Conservation (phyloP, 2,888 invertebrate genomes). For the Sturmia bella region DNA sequence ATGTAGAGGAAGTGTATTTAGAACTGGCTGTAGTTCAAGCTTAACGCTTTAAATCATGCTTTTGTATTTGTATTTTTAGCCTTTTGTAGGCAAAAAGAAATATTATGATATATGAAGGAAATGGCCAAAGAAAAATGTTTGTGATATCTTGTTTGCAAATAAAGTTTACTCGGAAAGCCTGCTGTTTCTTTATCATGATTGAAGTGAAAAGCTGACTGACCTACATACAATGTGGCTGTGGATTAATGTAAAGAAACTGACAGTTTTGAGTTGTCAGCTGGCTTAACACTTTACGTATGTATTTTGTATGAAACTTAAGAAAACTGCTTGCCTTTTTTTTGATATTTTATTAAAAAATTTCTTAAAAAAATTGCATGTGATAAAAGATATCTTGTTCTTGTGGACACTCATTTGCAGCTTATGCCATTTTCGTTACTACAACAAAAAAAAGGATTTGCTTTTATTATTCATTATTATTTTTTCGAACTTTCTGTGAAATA, state of each 20-base stretch:
- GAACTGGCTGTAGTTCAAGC: conserved; percentile 48
- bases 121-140: conserved; percentile 7
- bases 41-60: conserved; percentile 60
- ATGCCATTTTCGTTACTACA: too few species aligned
- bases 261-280: neutral
- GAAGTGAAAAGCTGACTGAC: conserved; percentile 39
- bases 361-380: too few species aligned
- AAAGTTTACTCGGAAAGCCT: conserved; percentile 36
- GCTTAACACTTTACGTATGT: neutral
- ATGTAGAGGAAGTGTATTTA: conserved; percentile 55
- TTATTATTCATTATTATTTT: too few species aligned
- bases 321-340: neutral
- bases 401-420: too few species aligned
- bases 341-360: too few species aligned
- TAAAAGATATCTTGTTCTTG: too few species aligned
- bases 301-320: neutral
- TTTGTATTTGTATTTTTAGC: conserved; percentile 8
- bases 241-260: neutral
- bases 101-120: conserved; percentile 53
- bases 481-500: too few species aligned
- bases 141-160: conserved; percentile 7
- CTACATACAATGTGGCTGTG: conserved; percentile 29
- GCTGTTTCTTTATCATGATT: conserved; percentile 37
- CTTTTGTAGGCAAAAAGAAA: conserved; percentile 24
- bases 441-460: too few species aligned